Evolutionary conservation across 2,797 vertebrate genomes (phyloP), one percentile per base, ranked within the genome.

Genomic region (Centropyge bicolor): DNA sequence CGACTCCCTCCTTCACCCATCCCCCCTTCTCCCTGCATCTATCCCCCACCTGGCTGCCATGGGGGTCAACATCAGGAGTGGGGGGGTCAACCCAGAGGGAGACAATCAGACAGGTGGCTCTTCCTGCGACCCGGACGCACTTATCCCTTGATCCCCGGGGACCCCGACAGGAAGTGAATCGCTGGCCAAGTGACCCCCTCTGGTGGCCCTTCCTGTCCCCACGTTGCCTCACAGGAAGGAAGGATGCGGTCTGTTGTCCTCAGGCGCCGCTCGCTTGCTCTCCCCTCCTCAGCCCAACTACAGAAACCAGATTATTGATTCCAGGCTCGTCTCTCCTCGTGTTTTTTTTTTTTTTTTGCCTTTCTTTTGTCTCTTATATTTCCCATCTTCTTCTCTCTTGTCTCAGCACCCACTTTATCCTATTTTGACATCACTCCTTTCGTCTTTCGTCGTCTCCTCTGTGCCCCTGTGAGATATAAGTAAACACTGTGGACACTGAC

Each of bases 161-260:
- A 89, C 92, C 94, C 75, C 31, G 51, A 76, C 87, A 94, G 76
- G 92, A 94, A 92, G 94, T 78, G 81, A 81, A 81, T 88, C 73
- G 31, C 70, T 71, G 86, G 93, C 94, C 91, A 88, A 85, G 51
- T 95, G 95, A 96, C 95, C 96, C 92, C 88, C 45, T 76, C 85
- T 83, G 89, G 83, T 67, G 90, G 90, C 92, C 88, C 93, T 95
- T 94, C 95, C 95, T 95, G 94, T 93, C 82, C 92, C 86, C 64
- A 71, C 78, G 94, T 92, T 93, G 92, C 95, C 86, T 91, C 27
- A 72, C 84, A 95, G 96, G 94, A 92, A 97, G 96, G 96, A 96
- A 96, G 96, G 96, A 97, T 97, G 96, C 93, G 93, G 96, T 95
- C 89, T 95, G 89, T 79, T 93, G 93, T 96, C 96, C 96, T 94